Base-by-base conservation (phyloP, 2,113 vertebrate species). In the Rhodinocichla rosea region DNA sequence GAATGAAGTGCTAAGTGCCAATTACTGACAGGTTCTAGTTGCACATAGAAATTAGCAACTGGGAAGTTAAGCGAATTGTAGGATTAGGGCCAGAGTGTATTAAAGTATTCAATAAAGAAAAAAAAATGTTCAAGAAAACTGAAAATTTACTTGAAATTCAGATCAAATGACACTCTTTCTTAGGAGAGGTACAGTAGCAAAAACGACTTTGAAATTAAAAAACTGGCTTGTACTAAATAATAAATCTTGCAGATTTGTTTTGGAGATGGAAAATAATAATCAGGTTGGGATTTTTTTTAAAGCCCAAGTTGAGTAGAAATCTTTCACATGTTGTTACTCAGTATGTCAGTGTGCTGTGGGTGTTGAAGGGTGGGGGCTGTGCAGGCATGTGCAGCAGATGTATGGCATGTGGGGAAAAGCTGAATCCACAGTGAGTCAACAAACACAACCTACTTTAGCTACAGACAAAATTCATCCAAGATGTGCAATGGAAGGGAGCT, bases 351-450 rank as follows among this genome's bases (percentile, higher is more conserved):
- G 75, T 67, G 14, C 39, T 44, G 87, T 93, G 94, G 92, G 93
- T 80, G 87, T 80, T 92, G 62, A 70, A 88, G 92, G 50, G 35
- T 42, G 78, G 60, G 76, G 71, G 63, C 59, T 95, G 65, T 77
- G 62, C 50, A 86, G 64, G 59, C 79, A 86, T 70, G 62, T 76
- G 63, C 57, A 93, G 76, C 71, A 92, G 78, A 94, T 85, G 83
- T 70, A 88, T 55, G 52, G 71, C 68, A 39, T 40, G n/a, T 74
- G 39, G 56, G 75, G 56, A 57, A 78, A 79, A 92, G 49, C 1
- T 56, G 59, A 92, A 81, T 83, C 27, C 50, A 42, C 35, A 57
- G 73, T 88, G 93, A 94, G 82, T 94, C 92, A 94, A 86, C 63
- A 94, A 94, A 86, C 52, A 64, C 75, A 86, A 5, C 75, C 92